A percentile compares a stretch with the other conserved stretches of the same genome.
Conservation (phyloP, 2,797 vertebrate species). For the Bovichtus variegatus region DNA sequence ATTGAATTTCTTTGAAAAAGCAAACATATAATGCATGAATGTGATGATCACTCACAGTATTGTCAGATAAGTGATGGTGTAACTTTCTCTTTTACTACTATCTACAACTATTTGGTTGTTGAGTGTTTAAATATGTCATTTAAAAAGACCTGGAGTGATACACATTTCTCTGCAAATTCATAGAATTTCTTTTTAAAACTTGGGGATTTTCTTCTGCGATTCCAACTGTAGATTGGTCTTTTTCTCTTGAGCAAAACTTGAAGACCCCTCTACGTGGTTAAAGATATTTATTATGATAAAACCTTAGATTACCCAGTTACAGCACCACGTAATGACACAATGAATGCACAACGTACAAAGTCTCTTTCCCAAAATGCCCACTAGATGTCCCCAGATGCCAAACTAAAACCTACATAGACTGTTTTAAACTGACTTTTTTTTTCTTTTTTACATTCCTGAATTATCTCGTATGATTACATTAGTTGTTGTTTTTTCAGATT, state of each 20-base stretch:
- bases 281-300: not conserved
- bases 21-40: too few relatives aligned
- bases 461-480: not conserved
- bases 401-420: not conserved
- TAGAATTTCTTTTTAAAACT: not conserved
- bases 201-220: not conserved
- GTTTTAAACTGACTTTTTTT: not conserved
- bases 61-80: too few relatives aligned
- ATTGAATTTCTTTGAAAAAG: not conserved
- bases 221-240: not conserved
- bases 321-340: not conserved
- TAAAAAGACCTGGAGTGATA: not conserved
- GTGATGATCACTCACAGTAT: not conserved
- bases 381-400: conserved; percentile 78
- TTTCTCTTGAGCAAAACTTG: not conserved
- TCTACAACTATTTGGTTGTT: not conserved
- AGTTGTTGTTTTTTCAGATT: not conserved
- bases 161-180: not conserved
- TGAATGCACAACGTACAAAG: not conserved
- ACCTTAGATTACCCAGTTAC: not conserved
- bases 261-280: not conserved
- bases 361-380: conserved; percentile 58
- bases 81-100: not conserved
- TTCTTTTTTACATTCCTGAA: conserved; percentile 1
- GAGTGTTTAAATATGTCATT: not conserved